Percentiles rank a stretch among this genome's conserved stretches.
Conservation (phyloP, 1,140 invertebrate genomes). For the Bombus confusus region DNA sequence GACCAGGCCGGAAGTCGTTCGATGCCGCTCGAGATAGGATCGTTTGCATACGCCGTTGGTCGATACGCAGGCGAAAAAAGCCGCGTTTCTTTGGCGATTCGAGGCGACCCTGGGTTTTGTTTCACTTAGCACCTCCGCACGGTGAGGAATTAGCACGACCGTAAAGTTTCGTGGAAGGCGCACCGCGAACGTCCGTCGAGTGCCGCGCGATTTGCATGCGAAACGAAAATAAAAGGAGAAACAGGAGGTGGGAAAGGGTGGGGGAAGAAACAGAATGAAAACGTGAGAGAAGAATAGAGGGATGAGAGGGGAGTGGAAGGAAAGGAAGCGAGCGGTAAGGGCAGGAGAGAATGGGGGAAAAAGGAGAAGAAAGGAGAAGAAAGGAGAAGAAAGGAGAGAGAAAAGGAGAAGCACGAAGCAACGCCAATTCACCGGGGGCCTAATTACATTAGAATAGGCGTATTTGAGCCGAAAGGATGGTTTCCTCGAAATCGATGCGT, state of each 20-base stretch:
- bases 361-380: not conserved
- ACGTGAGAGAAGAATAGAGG: not conserved
- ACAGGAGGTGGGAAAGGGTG: not conserved
- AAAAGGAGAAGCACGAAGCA: not conserved
- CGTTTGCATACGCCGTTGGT: constrained; percentile 24
- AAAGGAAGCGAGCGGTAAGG: not conserved
- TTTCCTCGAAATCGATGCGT: constrained; percentile 14
- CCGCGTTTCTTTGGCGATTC: constrained; percentile 38
- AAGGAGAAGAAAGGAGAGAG: not conserved
- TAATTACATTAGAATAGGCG: constrained; percentile 43
- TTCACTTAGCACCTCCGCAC: constrained; percentile 64
- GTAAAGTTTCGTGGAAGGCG: constrained; percentile 54
- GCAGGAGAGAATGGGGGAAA: not conserved
- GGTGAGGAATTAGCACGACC: constrained; percentile 62
- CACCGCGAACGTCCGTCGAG: constrained; percentile 30
- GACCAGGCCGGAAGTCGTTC: constrained; percentile 45
- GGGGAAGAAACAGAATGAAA: not conserved
- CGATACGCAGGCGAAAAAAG: constrained; percentile 6
- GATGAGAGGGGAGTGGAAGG: not conserved
- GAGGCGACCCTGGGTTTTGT: constrained; percentile 45
- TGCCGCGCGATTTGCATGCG: constrained; percentile 38
- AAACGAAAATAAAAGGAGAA: constrained; percentile 1
- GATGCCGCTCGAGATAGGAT: constrained; percentile 37
- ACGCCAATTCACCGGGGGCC: constrained; percentile 1
- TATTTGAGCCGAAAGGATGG: constrained; percentile 13